Evolutionary conservation across 2,113 vertebrate species (phyloP).

Genomic region (Vulpes vulpes): DNA sequence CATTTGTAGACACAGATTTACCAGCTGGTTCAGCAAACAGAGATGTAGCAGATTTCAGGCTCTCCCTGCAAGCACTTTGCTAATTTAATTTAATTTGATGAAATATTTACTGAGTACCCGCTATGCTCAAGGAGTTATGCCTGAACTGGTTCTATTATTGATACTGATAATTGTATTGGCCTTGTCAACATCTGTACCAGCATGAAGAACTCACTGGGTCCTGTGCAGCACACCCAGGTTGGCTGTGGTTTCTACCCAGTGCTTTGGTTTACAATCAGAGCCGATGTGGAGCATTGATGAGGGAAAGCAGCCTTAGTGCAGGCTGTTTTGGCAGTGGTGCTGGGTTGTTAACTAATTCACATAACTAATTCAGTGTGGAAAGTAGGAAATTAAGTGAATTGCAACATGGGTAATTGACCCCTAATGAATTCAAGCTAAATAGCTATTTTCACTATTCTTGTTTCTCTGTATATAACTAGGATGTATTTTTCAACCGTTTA

Average conservation of each 20-base stretch:
- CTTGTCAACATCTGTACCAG: neutral
- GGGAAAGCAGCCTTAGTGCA: neutral
- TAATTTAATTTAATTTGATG: conserved; percentile 4
- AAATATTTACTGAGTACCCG: neutral
- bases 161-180: neutral
- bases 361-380: neutral
- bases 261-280: neutral
- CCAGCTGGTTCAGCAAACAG: neutral
- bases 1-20: neutral
- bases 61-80: neutral
- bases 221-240: neutral
- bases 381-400: conserved; percentile 43
- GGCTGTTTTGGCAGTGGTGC: neutral
- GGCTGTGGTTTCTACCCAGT: neutral
- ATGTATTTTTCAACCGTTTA: neutral
- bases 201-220: neutral
- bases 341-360: neutral
- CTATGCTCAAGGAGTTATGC: neutral
- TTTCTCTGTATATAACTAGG: neutral
- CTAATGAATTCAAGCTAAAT: conserved; percentile 35
- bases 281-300: neutral
- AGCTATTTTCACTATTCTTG: neutral
- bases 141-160: neutral
- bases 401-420: conserved; percentile 9
- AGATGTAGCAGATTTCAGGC: neutral